Evolutionary conservation across 1,140 invertebrate genomes (phyloP).

Genomic region (Tetramorium parvispinum): DNA sequence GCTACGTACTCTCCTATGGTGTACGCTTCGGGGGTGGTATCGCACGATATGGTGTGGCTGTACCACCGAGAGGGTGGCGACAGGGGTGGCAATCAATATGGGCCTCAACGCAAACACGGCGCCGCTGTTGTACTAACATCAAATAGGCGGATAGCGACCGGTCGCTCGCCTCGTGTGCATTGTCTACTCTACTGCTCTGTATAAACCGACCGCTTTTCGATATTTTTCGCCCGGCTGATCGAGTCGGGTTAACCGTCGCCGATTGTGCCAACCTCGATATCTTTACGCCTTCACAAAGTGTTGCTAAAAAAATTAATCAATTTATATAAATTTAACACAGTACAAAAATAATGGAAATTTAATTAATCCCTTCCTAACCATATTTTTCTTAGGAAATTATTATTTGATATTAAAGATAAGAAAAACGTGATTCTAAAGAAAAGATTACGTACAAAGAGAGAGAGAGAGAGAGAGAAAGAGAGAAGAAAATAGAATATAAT

Average conservation of each 20-base stretch:
- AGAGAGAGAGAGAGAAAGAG: too few relatives aligned
- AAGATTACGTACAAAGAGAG: neutral
- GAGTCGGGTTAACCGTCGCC: constrained; percentile 49
- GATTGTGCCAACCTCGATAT: constrained; percentile 30
- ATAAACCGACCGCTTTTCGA: constrained; percentile 81
- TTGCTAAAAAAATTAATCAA: neutral
- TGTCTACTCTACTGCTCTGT: constrained; percentile 79
- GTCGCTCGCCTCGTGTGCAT: constrained; percentile 81
- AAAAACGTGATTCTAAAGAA: neutral
- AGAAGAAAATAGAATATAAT: neutral
- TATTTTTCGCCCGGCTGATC: constrained; percentile 78
- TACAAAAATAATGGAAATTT: neutral
- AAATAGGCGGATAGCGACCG: constrained; percentile 86
- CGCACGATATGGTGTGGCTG: constrained; percentile 80
- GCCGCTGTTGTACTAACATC: constrained; percentile 86
- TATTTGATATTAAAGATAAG: neutral
- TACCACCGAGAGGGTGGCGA: constrained; percentile 80
- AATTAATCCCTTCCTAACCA: neutral
- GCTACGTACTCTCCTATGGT: constrained; percentile 74
- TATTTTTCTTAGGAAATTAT: neutral
- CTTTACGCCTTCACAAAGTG: neutral
- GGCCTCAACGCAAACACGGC: constrained; percentile 86
- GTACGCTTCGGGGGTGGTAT: constrained; percentile 73
- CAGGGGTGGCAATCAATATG: constrained; percentile 86
- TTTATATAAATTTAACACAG: neutral